Percentiles rank a stretch among this genome's conserved stretches.
These are phyloP conservation scores for Dinothrombium tinctorium DNA, from an alignment of 1,140 invertebrate genomes.

Conservation along the genomic window DNA sequence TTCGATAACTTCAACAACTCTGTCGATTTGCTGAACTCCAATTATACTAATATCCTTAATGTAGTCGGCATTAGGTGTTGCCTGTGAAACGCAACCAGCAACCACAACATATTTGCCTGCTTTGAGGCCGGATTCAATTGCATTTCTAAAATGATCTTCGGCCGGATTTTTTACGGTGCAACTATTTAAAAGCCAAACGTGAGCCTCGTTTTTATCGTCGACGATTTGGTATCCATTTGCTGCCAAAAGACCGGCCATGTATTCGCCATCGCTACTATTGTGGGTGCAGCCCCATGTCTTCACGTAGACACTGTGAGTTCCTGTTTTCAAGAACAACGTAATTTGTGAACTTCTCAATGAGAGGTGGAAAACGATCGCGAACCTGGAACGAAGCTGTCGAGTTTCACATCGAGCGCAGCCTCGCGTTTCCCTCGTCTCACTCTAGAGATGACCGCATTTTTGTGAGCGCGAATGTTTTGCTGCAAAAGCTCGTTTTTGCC, in stretches of 20 bases:
- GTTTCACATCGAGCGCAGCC: constrained; percentile 3
- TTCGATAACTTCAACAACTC: constrained; percentile 95
- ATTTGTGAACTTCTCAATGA: not conserved
- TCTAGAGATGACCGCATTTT: constrained; percentile 27
- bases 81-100: constrained; percentile 85
- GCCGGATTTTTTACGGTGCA: constrained; percentile 94
- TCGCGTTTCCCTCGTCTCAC: constrained; percentile 11
- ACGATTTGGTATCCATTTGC: constrained; percentile 64
- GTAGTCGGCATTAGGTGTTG: constrained; percentile 26
- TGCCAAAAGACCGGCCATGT: constrained; percentile 83
- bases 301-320: constrained; percentile 30
- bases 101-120: constrained; percentile 65
- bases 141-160: constrained; percentile 87
- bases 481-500: not conserved
- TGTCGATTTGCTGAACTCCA: constrained; percentile 90
- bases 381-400: constrained; percentile 1
- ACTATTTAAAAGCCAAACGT: constrained; percentile 86
- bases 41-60: constrained; percentile 65
- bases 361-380: not conserved
- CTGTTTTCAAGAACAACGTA: not conserved
- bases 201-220: constrained; percentile 51
- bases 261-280: constrained; percentile 77
- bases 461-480: not conserved
- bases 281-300: constrained; percentile 97
- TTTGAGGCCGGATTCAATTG: constrained; percentile 49